Evolutionary conservation across 2,888 invertebrate species (phyloP), one percentile per base, ranked within the genome.

Genomic region (Azorinus chamasolen): DNA sequence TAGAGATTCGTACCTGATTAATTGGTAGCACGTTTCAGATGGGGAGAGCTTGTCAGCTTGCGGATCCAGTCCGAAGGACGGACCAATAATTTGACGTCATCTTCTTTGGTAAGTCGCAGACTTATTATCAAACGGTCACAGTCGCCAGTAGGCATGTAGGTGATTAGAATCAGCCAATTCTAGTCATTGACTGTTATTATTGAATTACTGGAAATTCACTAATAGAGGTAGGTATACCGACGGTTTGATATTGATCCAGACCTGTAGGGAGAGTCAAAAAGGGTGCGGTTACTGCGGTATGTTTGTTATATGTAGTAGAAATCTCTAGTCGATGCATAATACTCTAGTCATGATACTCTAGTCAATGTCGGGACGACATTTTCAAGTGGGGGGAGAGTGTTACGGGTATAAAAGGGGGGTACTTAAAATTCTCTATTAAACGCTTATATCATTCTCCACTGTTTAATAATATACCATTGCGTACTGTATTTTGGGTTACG

Each of bases 311-410:
- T 16, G 5, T 20, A 8, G 20, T 45, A 24, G 27, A 14, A 25
- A 20, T 57, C 39, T 57, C 57, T 39, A 57, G 57, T 39, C 20
- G 6, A 54, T 54, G 51, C 20, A 24, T 5, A 16, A 27, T 27
- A 14, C 14, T 22, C 25, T n/a, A 8, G 16, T n/a, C 27, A 24
- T 50, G 20, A 20, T 54, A 10, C 16, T 24, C 27, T 16, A 3
- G 10, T n/a, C 18, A n/a, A 46, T 59, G 46, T 59, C 59, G 45
- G 45, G 59, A 43, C 59, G 46, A 59, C 59, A 59, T 32, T 59
- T 45, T 43, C 45, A n/a, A 45, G 46, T 20, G 43, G 46, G 59
- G 45, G 46, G 59, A 59, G 59, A 45, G 59, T 59, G 59, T 59
- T 45, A 59, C 59, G 59, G 57, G 43, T 16, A 14, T 18, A 57